phyloP scores from a whole-genome alignment of 2,797 vertebrate genomes.

The Vipera latastei region DNA sequence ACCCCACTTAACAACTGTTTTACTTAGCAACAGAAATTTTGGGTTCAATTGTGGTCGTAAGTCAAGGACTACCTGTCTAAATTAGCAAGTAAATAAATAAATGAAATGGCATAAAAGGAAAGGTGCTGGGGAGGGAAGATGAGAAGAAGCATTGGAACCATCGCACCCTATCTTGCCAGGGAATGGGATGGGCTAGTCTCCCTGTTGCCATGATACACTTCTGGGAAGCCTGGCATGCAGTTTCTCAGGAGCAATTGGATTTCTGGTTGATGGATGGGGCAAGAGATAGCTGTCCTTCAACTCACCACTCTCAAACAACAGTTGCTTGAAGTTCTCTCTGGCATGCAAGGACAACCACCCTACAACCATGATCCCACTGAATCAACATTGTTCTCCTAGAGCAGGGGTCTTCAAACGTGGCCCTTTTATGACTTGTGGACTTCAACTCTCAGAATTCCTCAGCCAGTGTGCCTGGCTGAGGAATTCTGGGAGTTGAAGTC shows the following conservation, averaged over 20 bases:
- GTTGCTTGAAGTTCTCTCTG: no score
- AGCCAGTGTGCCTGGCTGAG: no score
- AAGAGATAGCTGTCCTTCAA: not conserved
- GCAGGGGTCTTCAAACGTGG: no score
- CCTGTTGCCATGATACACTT: not conserved
- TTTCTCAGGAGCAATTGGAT: not conserved
- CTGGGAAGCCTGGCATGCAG: not conserved
- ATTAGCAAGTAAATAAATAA: not conserved
- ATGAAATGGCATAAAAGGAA: not conserved
- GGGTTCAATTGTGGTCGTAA: no score
- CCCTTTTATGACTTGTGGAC: no score
- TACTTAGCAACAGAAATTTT: no score
- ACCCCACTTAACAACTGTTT: no score
- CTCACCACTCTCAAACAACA: not conserved
- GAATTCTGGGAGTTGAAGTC: no score
- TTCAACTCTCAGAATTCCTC: no score
- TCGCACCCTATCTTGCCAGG: not conserved
- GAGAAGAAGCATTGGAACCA: not conserved
- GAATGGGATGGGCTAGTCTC: not conserved
- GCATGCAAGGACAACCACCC: not conserved
- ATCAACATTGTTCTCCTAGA: not conserved
- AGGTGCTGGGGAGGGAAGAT: not conserved
- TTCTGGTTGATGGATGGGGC: not conserved
- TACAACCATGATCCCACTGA: not conserved
- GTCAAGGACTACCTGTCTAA: not conserved